These are phyloP conservation scores for Kryptopterus vitreolus DNA, from an alignment of 2,797 vertebrate species.

Conservation along the genomic window DNA sequence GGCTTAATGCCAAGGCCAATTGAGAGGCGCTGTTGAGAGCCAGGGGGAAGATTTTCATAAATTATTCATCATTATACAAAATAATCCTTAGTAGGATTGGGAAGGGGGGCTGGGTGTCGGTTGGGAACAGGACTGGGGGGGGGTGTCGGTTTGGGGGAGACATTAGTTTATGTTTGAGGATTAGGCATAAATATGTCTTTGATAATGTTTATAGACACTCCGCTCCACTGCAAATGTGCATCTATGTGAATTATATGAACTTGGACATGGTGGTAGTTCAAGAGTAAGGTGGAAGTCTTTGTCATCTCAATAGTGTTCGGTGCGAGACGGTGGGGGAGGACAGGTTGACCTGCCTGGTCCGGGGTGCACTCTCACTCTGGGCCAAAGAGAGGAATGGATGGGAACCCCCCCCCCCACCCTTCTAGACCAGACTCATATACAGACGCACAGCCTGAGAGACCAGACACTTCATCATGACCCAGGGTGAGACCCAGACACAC, in stretches of 20 bases:
- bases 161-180: constrained; percentile 52
- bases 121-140: constrained; percentile 48
- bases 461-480: constrained; percentile 58
- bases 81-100: constrained; percentile 72
- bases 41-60: constrained; percentile 77
- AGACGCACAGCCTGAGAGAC: constrained; percentile 53
- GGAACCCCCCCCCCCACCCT: constrained; percentile 37
- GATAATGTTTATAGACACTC: constrained; percentile 44
- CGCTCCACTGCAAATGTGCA: constrained; percentile 22
- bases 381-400: constrained; percentile 33
- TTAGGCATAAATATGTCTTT: constrained; percentile 61
- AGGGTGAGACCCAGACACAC: constrained; percentile 57
- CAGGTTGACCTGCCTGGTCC: constrained; percentile 42
- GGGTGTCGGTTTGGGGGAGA: constrained; percentile 43
- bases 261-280: constrained; percentile 24
- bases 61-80: constrained; percentile 79
- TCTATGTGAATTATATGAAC: constrained; percentile 33
- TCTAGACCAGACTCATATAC: constrained; percentile 47
- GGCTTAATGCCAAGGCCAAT: constrained; percentile 80
- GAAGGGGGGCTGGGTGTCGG: constrained; percentile 55
- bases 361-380: constrained; percentile 27
- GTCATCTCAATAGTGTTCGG: constrained; percentile 1
- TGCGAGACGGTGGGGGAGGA: constrained; percentile 22
- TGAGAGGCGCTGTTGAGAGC: constrained; percentile 71
- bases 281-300: constrained; percentile 7